A percentile compares a stretch with the other conserved stretches of the same genome.
Evolutionary conservation across 2,113 vertebrate species (phyloP).

Genomic region (Ranitomeya variabilis): DNA sequence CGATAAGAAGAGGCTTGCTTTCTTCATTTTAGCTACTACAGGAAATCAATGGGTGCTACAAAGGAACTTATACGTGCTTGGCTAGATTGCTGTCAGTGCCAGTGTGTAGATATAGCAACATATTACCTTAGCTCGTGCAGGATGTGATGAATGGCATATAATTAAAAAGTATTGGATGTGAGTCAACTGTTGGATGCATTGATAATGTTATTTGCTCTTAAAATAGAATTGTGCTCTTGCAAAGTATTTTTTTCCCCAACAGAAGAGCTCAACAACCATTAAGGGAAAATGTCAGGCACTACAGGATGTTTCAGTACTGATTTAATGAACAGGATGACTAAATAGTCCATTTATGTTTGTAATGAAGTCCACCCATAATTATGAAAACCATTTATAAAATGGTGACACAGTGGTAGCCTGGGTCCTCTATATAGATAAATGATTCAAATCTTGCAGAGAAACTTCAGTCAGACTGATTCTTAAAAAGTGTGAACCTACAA

Average conservation of each 20-base stretch:
- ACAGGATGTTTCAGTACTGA: neutral
- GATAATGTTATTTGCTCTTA: conserved; percentile 5
- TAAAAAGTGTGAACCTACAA: no score
- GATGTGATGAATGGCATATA: conserved; percentile 11
- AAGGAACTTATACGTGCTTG: neutral
- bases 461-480: no score
- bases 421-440: no score
- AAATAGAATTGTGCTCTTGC: neutral
- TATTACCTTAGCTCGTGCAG: conserved; percentile 1
- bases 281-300: neutral
- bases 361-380: neutral
- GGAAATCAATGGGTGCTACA: conserved; percentile 18
- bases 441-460: no score
- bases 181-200: neutral
- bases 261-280: neutral
- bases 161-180: neutral
- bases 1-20: neutral
- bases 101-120: conserved; percentile 8
- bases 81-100: conserved; percentile 15
- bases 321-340: neutral
- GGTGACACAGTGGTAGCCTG: no score
- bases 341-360: neutral
- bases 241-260: neutral
- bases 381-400: neutral
- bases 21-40: neutral